Conservation (phyloP, 2,888 invertebrate species). For the Toxonevra muliebris region DNA sequence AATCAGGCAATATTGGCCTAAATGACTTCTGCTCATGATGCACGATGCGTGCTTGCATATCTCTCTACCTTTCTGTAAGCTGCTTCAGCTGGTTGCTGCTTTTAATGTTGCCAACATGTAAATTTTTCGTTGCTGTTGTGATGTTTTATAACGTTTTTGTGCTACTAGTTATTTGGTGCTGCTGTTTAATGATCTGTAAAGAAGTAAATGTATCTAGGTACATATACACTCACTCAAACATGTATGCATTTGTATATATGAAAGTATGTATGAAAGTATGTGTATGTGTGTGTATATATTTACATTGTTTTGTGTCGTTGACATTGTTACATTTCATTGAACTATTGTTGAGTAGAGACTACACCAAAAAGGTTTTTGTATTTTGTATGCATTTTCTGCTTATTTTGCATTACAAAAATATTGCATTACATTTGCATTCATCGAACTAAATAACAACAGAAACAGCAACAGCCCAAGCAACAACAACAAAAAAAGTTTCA, state of each 20-base stretch:
- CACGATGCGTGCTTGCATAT: neutral
- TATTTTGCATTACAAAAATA: neutral
- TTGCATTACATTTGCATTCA: slow-evolving; percentile 20
- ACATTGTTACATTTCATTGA: slow-evolving; percentile 28
- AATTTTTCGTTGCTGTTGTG: neutral
- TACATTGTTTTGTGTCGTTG: slow-evolving; percentile 22
- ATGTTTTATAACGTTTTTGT: neutral
- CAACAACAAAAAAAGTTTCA: slow-evolving; percentile 1
- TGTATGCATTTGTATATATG: no score
- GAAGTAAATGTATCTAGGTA: neutral
- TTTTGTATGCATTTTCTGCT: neutral
- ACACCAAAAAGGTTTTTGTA: no score
- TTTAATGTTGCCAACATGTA: neutral
- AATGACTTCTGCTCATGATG: neutral
- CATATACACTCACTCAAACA: neutral
- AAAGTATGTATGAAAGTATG: neutral
- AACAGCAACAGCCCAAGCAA: slow-evolving; percentile 9
- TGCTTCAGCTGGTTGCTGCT: neutral
- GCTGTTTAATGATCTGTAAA: neutral
- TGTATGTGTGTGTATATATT: neutral
- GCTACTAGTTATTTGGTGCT: neutral
- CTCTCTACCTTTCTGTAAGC: neutral
- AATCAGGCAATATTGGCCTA: no score
- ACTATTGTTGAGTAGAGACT: neutral
- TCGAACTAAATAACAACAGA: neutral